Evolutionary conservation across 2,113 vertebrate genomes (phyloP), one percentile per base, ranked within the genome.

Genomic region (Triplophysa dalaica): DNA sequence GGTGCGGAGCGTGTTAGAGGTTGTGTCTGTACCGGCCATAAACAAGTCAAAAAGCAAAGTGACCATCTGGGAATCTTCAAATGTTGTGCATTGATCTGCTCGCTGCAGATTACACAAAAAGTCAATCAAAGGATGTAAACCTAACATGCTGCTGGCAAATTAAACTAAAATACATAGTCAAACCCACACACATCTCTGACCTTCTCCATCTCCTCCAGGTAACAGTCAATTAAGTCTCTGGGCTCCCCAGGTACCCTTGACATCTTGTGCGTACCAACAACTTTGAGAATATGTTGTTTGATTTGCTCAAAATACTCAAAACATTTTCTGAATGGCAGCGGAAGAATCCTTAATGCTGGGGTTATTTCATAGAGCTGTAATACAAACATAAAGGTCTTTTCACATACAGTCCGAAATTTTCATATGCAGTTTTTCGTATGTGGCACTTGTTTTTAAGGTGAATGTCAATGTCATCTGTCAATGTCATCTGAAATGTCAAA

Each of bases 1-100:
- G 92, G 92, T 94, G 54, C 87, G 85, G 2, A 93, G 12, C 0
- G 92, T 94, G 0, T 89, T 88, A 0, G 92, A 88, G 0, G 91
- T 92, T 38, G 93, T 94, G 82, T 94, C 92, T 0, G 92, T 93
- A 16, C 93, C 93, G 0, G 90, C 93, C 0, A 90, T 58, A 38
- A 94, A 81, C 56, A 94, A 85, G 60, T 94, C 93, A 0, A 92
- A 41, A 0, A 75, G 17, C 0, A 80, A 87, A 0, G 21, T 45
- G 14, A 69, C 2, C 0, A 94, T 86, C 10, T 90, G 85, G 16
- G 89, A 79, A 6, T 92, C 86, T 3, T 17, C 8, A 68, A 94
- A 92, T 19, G 54, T 76, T 17, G 64, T 73, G 60, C 9, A 4
- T 64, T 72, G 58, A 64, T 72, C 60, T 72, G 43, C 43, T 41